Base-by-base conservation (phyloP, 2,888 invertebrate genomes). In the Eurois occulta region DNA sequence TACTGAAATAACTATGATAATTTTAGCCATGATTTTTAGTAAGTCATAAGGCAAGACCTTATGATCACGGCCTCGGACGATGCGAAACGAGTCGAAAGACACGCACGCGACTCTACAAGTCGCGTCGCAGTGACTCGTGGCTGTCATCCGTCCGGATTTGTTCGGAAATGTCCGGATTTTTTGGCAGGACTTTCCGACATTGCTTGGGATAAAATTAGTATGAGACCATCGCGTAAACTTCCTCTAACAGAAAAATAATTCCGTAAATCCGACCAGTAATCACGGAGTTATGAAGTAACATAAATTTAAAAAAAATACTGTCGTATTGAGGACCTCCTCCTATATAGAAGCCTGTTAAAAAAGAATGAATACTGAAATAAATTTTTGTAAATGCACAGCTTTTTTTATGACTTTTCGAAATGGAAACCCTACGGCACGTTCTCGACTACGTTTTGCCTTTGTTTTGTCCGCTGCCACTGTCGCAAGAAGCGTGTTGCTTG, bases 1-100 rank as follows among this genome's bases (percentile, higher is more conserved):
- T 81, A 86, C 79, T 86, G 86, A 90, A 88, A 90, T 88, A 87
- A 81, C 82, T 85, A 75, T 85, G 81, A 89, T 86, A 86, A 88
- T 90, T 86, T 81, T 80, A 80, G n/a, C 77, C 73, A 80, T 75
- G 78, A 64, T 78, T 85, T 83, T 86, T 74, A 77, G 75, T 64
- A 21, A 55, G 60, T 21, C 13, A 7, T 18, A 3, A 67, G 32
- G 58, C 41, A n/a, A n/a, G n/a, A n/a, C n/a, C n/a, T n/a, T n/a
- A n/a, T 41, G 65, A 41, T 41, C 65, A 65, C 41, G 18, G 41
- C 65, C 65, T 65, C 65, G 41, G 65, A 18, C 8, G 65, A 41
- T 65, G 28, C 65, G 38, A 65, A n/a, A 41, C 8, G 38, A 13
- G n/a, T 28, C 60, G n/a, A 64, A 13, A 35, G 24, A 64, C 5